Percentiles rank a stretch among this genome's conserved stretches.
Evolutionary conservation across 2,113 vertebrate genomes (phyloP).

Genomic region (Pungitius pungitius): DNA sequence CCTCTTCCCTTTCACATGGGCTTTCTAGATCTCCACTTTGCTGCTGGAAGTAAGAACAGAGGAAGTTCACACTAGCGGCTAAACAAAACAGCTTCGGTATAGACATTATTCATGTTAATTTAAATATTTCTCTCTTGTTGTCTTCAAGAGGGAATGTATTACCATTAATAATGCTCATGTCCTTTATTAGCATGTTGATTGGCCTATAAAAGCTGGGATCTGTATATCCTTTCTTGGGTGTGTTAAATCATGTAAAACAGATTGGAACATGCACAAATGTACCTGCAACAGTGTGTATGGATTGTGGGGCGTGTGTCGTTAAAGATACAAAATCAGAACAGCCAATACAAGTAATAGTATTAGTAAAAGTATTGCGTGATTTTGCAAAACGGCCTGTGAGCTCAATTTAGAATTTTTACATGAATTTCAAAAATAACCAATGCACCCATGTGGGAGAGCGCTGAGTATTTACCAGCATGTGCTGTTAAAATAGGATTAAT

Average conservation of each 20-base stretch:
- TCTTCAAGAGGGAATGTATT: conserved; percentile 27
- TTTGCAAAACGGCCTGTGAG: background rate
- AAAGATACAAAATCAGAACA: no score
- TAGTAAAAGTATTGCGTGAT: background rate
- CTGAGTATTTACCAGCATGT: conserved; percentile 27
- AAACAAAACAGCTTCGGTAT: background rate
- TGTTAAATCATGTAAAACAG: conserved; percentile 13
- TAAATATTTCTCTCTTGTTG: background rate
- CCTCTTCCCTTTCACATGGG: conserved; percentile 27
- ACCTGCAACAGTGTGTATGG: background rate
- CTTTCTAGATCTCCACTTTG: conserved; percentile 21
- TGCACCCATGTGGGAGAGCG: background rate
- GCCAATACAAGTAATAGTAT: background rate
- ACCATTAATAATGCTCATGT: conserved; percentile 19
- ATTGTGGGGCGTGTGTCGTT: background rate
- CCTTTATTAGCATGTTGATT: conserved; percentile 24
- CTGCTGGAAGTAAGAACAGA: background rate
- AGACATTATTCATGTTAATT: background rate
- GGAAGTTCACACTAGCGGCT: background rate
- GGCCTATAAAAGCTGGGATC: background rate
- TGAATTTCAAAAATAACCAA: background rate
- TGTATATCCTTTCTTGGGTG: conserved; percentile 2
- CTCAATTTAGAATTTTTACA: background rate
- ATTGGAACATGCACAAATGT: conserved; percentile 18
- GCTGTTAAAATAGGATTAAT: conserved; percentile 45